A percentile compares a stretch with the other conserved stretches of the same genome.
Evolutionary conservation across 2,888 invertebrate genomes (phyloP).

Genomic region (Calephelis perditalis): DNA sequence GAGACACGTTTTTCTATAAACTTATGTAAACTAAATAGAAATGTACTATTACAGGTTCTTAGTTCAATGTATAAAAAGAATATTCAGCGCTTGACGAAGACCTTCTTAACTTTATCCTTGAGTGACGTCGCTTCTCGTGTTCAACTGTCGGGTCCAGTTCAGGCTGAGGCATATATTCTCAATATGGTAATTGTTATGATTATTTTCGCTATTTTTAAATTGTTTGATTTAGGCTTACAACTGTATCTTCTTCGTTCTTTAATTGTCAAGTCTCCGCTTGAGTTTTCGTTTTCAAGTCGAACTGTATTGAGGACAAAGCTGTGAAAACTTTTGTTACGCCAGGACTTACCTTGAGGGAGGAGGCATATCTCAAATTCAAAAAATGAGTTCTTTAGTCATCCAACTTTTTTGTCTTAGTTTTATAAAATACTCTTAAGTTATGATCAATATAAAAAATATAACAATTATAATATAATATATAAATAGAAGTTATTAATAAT

Average conservation of each 20-base stretch:
- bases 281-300: not conserved
- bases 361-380: not conserved
- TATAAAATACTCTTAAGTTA: too few relatives aligned
- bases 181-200: constrained; percentile 87
- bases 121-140: constrained; percentile 94
- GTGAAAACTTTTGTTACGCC: too few relatives aligned
- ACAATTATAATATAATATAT: too few relatives aligned
- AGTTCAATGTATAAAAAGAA: constrained; percentile 96
- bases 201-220: too few relatives aligned
- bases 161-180: constrained; percentile 95
- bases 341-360: not conserved
- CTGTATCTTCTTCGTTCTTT: too few relatives aligned
- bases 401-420: too few relatives aligned
- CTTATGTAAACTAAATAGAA: not conserved
- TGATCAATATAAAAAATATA: too few relatives aligned
- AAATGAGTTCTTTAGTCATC: too few relatives aligned
- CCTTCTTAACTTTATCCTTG: constrained; percentile 92
- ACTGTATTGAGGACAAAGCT: not conserved
- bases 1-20: too few relatives aligned
- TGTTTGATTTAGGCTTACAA: too few relatives aligned
- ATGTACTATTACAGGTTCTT: constrained; percentile 80
- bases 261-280: too few relatives aligned
- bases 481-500: too few relatives aligned
- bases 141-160: constrained; percentile 88
- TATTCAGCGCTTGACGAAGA: constrained; percentile 96